Percentiles rank a stretch among this genome's conserved stretches.
These are phyloP conservation scores for Stichodactyla mertensii DNA, from an alignment of 64 coral and sea anemone species.

Conservation along the genomic window DNA sequence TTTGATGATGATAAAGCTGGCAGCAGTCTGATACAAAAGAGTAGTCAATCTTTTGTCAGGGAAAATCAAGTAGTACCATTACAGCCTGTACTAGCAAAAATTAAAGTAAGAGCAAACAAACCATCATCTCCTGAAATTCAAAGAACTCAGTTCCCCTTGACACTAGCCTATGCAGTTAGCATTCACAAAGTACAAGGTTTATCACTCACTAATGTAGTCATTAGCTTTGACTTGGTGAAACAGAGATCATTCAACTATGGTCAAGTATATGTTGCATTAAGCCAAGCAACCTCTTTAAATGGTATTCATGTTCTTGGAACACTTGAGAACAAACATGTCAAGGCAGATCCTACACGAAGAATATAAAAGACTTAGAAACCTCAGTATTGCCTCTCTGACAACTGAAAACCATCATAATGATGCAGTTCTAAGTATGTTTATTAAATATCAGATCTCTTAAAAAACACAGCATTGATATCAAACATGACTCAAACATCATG, in stretches of 20 bases:
- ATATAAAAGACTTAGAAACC: slow-evolving; percentile 42
- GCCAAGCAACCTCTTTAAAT: slow-evolving; percentile 58
- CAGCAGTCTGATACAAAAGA: neutral
- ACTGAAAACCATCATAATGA: slow-evolving; percentile 1
- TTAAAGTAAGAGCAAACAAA: slow-evolving; percentile 32
- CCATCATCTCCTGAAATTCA: slow-evolving; percentile 27
- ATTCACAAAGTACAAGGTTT: slow-evolving; percentile 62
- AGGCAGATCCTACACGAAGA: slow-evolving; percentile 50
- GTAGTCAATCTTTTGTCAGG: neutral
- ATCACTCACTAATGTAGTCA: slow-evolving; percentile 44
- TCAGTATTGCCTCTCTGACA: neutral
- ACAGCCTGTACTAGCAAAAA: slow-evolving; percentile 26
- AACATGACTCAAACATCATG: slow-evolving; percentile 45
- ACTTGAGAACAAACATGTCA: slow-evolving; percentile 68
- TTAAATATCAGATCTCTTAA: slow-evolving; percentile 57
- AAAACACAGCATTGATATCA: slow-evolving; percentile 62
- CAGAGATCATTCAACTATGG: slow-evolving; percentile 76
- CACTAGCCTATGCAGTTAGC: neutral
- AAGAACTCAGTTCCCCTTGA: slow-evolving; percentile 28
- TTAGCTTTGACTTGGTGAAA: slow-evolving; percentile 65
- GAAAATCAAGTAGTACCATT: slow-evolving; percentile 37
- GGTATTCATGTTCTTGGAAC: slow-evolving; percentile 67
- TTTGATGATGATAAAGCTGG: slow-evolving; percentile 28
- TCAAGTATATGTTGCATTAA: slow-evolving; percentile 80
- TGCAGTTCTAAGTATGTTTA: slow-evolving; percentile 35